phyloP scores from a whole-genome alignment of 2,113 vertebrate species.

The Oplegnathus fasciatus region DNA sequence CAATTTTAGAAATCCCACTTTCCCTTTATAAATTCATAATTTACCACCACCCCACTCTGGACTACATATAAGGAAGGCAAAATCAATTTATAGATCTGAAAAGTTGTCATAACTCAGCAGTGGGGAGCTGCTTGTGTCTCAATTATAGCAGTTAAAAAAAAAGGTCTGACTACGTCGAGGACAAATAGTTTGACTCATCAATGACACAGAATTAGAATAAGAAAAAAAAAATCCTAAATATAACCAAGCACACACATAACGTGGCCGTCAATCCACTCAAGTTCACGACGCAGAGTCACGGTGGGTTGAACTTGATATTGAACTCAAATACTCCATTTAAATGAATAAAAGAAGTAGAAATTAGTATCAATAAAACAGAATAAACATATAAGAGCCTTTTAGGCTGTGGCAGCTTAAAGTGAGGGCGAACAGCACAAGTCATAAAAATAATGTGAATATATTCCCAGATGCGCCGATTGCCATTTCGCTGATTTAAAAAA shows the following conservation, averaged over 20 bases:
- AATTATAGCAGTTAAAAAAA: slow-evolving; percentile 8
- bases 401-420: neutral
- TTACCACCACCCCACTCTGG: neutral
- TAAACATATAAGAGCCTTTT: neutral
- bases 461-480: neutral
- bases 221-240: neutral
- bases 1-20: slow-evolving; percentile 4
- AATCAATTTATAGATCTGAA: slow-evolving; percentile 42
- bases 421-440: neutral
- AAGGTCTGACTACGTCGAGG: neutral
- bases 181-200: slow-evolving; percentile 16
- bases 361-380: slow-evolving; percentile 4
- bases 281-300: slow-evolving; percentile 64
- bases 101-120: slow-evolving; percentile 25
- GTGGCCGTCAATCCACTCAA: slow-evolving; percentile 59
- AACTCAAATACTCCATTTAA: slow-evolving; percentile 64
- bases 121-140: neutral
- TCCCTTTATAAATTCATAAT: slow-evolving; percentile 29
- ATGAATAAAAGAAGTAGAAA: slow-evolving; percentile 22
- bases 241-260: neutral
- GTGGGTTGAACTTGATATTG: slow-evolving; percentile 80
- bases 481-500: slow-evolving; percentile 20
- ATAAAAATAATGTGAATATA: slow-evolving; percentile 14
- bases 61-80: neutral
- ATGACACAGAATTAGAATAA: neutral